Base-by-base conservation (phyloP, 2,888 invertebrate species). In the Bellardia pandia region DNA sequence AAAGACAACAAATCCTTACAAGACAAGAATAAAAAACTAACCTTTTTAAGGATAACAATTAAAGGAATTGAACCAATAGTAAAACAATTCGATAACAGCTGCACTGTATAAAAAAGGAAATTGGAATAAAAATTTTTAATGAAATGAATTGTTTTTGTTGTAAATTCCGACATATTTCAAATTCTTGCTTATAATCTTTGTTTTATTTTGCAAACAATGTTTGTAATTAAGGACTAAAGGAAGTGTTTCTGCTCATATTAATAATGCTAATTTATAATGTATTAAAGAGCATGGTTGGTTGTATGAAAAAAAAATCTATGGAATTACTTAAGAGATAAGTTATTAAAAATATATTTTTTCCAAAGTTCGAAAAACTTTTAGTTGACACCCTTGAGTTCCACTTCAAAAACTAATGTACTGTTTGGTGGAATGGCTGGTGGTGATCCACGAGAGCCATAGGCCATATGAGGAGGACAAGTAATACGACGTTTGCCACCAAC, bases 401-500 rank as follows among this genome's bases (percentile, higher is more conserved):
- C 96, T 90, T 98, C 98, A 93, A 98, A 99, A 13, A 97, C 95
- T 89, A 99, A 94, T 13, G 97, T 96, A 68, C 97, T 96, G 93
- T 98, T 98, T 60, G 97, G 96, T 86, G 98, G 98, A 93, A 99
- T 98, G 0, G 96, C 96, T 91, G 97, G 97, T 0, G 97, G 97
- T 0, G 96, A 96, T 58, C 98, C 97, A 93, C 96, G 96, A 37
- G 91, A 88, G 0, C 94, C 97, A 95, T 96, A 98, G 95, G 96
- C 98, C 96, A 97, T 96, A 69, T 95, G 94, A 71, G 98, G 96
- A 86, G 98, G 98, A 92, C 98, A 96, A 16, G 95, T 95, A 77
- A 99, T 95, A 91, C 96, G 96, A 92, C 99, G 95, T 94, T 98
- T 98, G 89, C 98, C 98, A 48, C 98, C 98, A 84, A 98, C 96